A percentile compares a stretch with the other conserved stretches of the same genome.
These are phyloP conservation scores for Cryptoprocta ferox DNA, from an alignment of 2,797 vertebrate genomes.

Conservation along the genomic window DNA sequence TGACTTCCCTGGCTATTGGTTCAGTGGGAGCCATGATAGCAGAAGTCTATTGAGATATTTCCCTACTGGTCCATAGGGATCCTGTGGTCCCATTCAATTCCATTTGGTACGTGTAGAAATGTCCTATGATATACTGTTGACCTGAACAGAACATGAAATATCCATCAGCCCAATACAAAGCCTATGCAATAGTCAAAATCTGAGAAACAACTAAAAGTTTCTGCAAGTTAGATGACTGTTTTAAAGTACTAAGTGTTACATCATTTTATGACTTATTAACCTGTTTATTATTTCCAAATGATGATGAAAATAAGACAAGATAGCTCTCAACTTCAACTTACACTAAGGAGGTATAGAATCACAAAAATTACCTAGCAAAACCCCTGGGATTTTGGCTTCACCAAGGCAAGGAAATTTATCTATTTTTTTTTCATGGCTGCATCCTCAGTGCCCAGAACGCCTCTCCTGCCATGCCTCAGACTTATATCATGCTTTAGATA, in stretches of 20 bases:
- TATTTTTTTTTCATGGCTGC: not conserved
- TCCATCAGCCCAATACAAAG: not conserved
- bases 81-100: fast-evolving
- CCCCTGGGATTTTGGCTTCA: not conserved
- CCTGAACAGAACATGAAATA: not conserved
- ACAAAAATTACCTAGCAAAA: not conserved
- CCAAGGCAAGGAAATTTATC: not conserved
- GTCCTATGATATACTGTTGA: not conserved
- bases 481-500: too few relatives aligned
- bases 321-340: not conserved
- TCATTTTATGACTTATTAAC: not conserved
- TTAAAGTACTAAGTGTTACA: not conserved
- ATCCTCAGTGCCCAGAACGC: not conserved
- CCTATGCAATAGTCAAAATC: not conserved
- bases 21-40: not conserved
- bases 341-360: not conserved
- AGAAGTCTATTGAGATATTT: not conserved
- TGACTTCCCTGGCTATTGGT: too few relatives aligned
- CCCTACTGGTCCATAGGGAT: not conserved
- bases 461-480: not conserved
- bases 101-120: not conserved
- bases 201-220: not conserved
- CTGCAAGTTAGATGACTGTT: not conserved
- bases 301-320: not conserved
- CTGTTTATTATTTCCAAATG: not conserved